Percentiles rank a stretch among this genome's conserved stretches.
These are phyloP conservation scores for Sussaba pulchella DNA, from an alignment of 2,888 invertebrate genomes.

Conservation along the genomic window DNA sequence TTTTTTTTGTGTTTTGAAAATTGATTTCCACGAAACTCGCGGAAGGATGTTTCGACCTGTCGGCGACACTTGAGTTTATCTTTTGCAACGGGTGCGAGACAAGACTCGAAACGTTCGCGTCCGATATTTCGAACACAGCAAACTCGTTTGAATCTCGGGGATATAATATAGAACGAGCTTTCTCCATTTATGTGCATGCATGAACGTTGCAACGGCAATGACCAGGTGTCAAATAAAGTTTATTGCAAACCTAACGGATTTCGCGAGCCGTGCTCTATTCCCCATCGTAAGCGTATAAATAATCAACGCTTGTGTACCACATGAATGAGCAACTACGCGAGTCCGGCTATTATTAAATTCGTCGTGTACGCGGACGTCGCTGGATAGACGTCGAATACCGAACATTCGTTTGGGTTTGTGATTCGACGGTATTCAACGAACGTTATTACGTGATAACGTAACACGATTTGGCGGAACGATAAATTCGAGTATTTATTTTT, in stretches of 20 bases:
- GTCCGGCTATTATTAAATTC: slow-evolving; percentile 17
- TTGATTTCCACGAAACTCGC: slow-evolving; percentile 17
- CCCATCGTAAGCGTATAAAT: slow-evolving; percentile 41
- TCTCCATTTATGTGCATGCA: slow-evolving; percentile 66
- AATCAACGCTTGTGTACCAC: slow-evolving; percentile 48
- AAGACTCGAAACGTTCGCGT: slow-evolving; percentile 38
- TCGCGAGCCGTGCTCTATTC: slow-evolving; percentile 59
- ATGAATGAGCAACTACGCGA: slow-evolving; percentile 34
- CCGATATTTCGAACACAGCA: slow-evolving; percentile 54
- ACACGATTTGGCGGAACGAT: neutral
- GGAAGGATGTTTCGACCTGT: slow-evolving; percentile 60
- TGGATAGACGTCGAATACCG: neutral
- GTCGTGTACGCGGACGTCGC: slow-evolving; percentile 13
- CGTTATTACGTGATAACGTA: neutral
- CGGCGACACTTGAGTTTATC: slow-evolving; percentile 58
- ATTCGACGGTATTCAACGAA: slow-evolving; percentile 8
- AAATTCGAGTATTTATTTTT: neutral
- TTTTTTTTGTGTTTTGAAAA: neutral
- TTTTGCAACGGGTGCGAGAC: slow-evolving; percentile 43
- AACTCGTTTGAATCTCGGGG: slow-evolving; percentile 66
- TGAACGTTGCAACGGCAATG: slow-evolving; percentile 60
- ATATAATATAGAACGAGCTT: slow-evolving; percentile 67
- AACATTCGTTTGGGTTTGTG: neutral
- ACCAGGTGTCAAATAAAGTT: slow-evolving; percentile 67
- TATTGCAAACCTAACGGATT: slow-evolving; percentile 66